Base-by-base conservation (phyloP, 2,888 invertebrate genomes). In the Andrena flavipes region DNA sequence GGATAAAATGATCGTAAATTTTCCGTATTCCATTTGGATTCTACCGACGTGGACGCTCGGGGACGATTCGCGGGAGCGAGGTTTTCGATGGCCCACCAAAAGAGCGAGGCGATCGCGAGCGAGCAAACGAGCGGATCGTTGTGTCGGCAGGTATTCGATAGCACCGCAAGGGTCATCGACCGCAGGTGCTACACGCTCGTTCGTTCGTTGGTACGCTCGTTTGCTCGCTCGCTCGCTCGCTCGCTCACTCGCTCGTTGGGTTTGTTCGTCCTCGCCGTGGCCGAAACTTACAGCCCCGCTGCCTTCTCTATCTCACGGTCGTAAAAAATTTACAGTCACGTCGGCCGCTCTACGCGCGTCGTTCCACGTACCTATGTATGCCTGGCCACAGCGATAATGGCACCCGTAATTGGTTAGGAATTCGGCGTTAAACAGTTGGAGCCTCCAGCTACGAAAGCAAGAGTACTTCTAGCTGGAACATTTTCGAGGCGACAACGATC, bases 111-210 rank as follows among this genome's bases (percentile, higher is more conserved):
- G 77, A 81, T 79, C 74, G 73, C 80, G 62, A 54, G 73, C 77
- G 76, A 69, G 82, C 80, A 80, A 82, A 82, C 80, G 88, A 85
- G 76, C 83, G 80, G 81, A 84, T 89, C 85, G 88, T 90, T 85
- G 84, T 86, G 87, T 85, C 87, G 86, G 88, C 88, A 91, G 90
- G 91, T 91, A 92, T 92, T 92, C 92, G 93, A 91, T 91, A 92
- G 90, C 91, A 88, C 89, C 89, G 88, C 88, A 88, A 92, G 90
- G 93, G 92, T 93, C 93, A 88, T 92, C 91, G 93, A 93, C 93
- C 93, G 93, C 93, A 93, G 93, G 93, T 93, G 93, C 91, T 91
- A 91, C 90, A 85, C 90, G 88, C 85, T 85, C 82, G 82, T 77
- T 84, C 76, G 80, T 64, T 85, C 83, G 79, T 49, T 62, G 76